Evolutionary conservation across 2,888 invertebrate genomes (phyloP), one percentile per base, ranked within the genome.

Genomic region (Drosophila monieri): DNA sequence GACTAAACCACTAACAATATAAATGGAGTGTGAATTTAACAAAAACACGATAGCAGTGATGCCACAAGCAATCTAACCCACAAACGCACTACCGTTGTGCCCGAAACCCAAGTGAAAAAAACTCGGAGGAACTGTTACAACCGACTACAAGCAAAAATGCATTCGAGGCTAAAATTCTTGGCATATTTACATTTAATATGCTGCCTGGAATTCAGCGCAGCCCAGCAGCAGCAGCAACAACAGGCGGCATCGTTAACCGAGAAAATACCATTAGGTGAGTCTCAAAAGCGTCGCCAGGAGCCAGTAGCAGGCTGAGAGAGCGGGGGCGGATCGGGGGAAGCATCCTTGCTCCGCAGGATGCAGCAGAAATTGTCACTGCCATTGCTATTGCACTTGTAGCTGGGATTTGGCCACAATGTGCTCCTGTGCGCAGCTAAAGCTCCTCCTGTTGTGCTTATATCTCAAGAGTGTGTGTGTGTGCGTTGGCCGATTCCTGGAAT

Each of bases 201-300:
- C 89, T 88, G 88, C 89, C 61, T 84, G 77, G 79, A 80, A 86
- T 84, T 78, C 74, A 88, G 89, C 78, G 81, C 85, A 84, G 80
- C 81, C 61, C 81, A 74, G 53, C 78, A 77, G 18, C 74, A 69
- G 21, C 76, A 74, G 35, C 75, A 67, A 55, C 71, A 70, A 54
- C 74, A 65, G 68, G 65, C 74, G 61, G 76, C 89, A 86, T 89
- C 90, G 81, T 88, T 90, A 85, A 91, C 91, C 83, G 91, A 92
- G 88, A 92, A 92, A 90, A 91, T 92, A 80, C 91, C 91, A 76
- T 90, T 91, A 80, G 91, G 91, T 91, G 88, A 91, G 90, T 90
- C 74, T 73, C 74, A 72, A 71, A 67, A 78, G 73, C 73, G 62
- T 48, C 60, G 68, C 72, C 68, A 60, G 30, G 55, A 70, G 56